A percentile compares a stretch with the other conserved stretches of the same genome.
phyloP scores from a whole-genome alignment of 92 coral and sea anemone species.

The Meandrina meandrites region DNA sequence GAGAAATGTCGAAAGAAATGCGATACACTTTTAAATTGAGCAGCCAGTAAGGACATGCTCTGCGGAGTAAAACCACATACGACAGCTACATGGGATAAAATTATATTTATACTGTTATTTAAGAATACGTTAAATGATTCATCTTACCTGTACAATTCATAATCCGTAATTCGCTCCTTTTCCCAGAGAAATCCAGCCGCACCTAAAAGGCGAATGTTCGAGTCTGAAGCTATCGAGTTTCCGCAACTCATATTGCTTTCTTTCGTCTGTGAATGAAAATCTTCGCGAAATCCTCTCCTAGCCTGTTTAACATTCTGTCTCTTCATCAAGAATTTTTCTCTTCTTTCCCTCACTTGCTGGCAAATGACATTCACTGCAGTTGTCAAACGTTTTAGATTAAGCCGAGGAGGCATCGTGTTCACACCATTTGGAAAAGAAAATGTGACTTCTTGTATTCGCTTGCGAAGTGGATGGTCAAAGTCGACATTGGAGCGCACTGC shows the following conservation, averaged over 20 bases:
- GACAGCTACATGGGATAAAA: too few species aligned
- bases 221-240: slow-evolving; percentile 22
- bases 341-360: slow-evolving; percentile 69
- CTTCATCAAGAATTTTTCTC: slow-evolving; percentile 46
- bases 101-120: too few species aligned
- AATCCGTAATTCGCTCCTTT: slow-evolving; percentile 83
- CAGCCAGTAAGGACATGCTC: too few species aligned
- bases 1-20: too few species aligned
- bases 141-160: slow-evolving; percentile 78
- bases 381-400: slow-evolving; percentile 72
- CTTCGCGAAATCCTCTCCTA: slow-evolving; percentile 47
- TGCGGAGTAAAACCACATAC: too few species aligned
- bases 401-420: slow-evolving; percentile 74
- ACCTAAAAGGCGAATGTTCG: slow-evolving; percentile 57
- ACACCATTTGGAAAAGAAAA: slow-evolving; percentile 77
- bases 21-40: too few species aligned
- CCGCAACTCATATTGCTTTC: slow-evolving; percentile 34
- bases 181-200: slow-evolving; percentile 78
- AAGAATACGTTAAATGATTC: too few species aligned
- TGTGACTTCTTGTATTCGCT: slow-evolving; percentile 52
- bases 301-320: slow-evolving; percentile 57
- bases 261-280: slow-evolving; percentile 44
- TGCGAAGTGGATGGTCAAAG: slow-evolving; percentile 76
- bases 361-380: slow-evolving; percentile 79
- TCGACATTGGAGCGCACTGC: slow-evolving; percentile 92